phyloP scores from a whole-genome alignment of 2,888 invertebrate species.

The Hedya salicella region DNA sequence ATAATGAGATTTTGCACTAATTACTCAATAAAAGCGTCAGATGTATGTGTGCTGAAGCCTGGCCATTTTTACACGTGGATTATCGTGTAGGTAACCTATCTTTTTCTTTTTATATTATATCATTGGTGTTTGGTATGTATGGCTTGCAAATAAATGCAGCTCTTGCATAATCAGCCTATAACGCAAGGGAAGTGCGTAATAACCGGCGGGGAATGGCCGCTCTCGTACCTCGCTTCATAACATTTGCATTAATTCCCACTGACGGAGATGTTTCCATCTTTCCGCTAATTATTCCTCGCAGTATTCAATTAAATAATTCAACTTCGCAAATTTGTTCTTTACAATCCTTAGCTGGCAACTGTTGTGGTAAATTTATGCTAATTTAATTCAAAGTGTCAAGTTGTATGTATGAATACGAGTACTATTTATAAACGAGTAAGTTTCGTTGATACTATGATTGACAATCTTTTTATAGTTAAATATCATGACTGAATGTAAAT shows the following conservation, averaged over 20 bases:
- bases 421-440: not conserved
- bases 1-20: too few species aligned
- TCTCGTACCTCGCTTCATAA: slow-evolving; percentile 23
- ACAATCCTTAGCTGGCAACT: slow-evolving; percentile 10
- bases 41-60: too few species aligned
- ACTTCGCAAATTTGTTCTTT: slow-evolving; percentile 30
- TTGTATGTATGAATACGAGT: not conserved
- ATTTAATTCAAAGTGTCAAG: slow-evolving; percentile 21
- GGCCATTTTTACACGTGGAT: too few species aligned
- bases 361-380: slow-evolving; percentile 22
- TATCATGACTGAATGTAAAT: too few species aligned
- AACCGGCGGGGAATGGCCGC: slow-evolving; percentile 34
- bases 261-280: slow-evolving; percentile 24
- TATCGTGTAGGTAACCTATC: too few species aligned
- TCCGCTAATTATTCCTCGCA: slow-evolving; percentile 18
- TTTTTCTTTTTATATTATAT: too few species aligned
- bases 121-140: slow-evolving; percentile 26
- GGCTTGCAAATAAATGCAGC: slow-evolving; percentile 38
- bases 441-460: not conserved
- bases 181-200: slow-evolving; percentile 44
- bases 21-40: too few species aligned
- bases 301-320: slow-evolving; percentile 21
- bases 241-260: slow-evolving; percentile 35
- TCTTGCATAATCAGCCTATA: slow-evolving; percentile 42
- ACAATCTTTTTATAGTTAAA: not conserved